Conservation (phyloP, 1,140 invertebrate genomes). For the Latrodectus geometricus region DNA sequence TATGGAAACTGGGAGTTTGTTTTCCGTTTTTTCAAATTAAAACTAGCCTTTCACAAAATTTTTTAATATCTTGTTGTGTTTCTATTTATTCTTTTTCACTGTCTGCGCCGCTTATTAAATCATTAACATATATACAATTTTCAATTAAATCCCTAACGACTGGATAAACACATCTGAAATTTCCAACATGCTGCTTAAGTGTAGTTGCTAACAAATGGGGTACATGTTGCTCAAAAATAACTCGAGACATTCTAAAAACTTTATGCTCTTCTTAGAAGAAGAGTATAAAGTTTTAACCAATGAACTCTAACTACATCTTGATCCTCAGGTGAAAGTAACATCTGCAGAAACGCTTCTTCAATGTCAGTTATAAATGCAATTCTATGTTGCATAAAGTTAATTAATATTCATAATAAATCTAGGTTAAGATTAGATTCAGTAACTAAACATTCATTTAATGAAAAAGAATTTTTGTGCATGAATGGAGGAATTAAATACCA, state of each 20-base stretch:
- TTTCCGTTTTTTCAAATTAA: conserved; percentile 7
- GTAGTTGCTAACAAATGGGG: conserved; percentile 13
- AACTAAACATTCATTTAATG: conserved; percentile 43
- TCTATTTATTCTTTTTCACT: too few species aligned
- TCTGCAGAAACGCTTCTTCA: conserved; percentile 46
- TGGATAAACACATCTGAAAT: neutral
- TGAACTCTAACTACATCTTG: conserved; percentile 34
- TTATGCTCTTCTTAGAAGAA: neutral
- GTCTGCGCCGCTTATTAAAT: too few species aligned
- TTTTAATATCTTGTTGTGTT: neutral
- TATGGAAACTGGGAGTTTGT: neutral
- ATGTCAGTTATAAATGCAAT: conserved; percentile 42
- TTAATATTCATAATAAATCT: conserved; percentile 24
- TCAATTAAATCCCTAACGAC: too few species aligned
- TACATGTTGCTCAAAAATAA: neutral
- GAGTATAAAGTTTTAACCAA: conserved; percentile 31
- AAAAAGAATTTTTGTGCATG: neutral
- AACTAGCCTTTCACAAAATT: neutral
- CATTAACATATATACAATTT: too few species aligned
- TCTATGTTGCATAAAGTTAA: conserved; percentile 30
- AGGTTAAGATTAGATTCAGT: too few species aligned
- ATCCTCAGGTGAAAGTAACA: conserved; percentile 5
- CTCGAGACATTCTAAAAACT: too few species aligned
- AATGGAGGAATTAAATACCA: conserved; percentile 12
- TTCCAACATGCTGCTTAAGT: conserved; percentile 2